phyloP scores from a whole-genome alignment of 1,140 invertebrate genomes.

The Rhizoglyphus robini region DNA sequence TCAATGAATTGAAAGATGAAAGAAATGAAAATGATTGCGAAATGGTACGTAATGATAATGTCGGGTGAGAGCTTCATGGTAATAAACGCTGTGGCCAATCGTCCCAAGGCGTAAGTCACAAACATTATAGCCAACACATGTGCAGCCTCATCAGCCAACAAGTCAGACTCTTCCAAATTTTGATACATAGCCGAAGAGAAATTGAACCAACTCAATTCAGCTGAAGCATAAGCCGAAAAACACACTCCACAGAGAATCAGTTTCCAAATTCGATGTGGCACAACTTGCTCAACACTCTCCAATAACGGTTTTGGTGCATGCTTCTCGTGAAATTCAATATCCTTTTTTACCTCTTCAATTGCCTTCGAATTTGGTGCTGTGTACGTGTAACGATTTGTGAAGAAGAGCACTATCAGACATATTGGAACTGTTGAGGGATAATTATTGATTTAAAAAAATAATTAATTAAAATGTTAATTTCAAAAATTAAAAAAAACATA shows the following conservation, averaged over 20 bases:
- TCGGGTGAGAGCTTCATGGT: neutral
- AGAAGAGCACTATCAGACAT: neutral
- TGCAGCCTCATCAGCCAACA: neutral
- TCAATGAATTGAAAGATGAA: neutral
- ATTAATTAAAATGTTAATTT: no score
- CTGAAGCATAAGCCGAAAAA: neutral
- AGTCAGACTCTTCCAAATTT: neutral
- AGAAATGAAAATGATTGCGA: neutral
- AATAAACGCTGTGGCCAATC: neutral
- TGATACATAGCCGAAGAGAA: neutral
- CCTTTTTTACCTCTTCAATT: no score
- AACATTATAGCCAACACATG: neutral
- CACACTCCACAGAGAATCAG: neutral
- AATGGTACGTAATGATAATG: conserved; percentile 8
- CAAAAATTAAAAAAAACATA: no score
- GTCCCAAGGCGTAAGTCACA: neutral
- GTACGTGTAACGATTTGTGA: no score
- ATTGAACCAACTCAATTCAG: neutral
- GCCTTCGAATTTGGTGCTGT: no score
- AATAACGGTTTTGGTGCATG: no score
- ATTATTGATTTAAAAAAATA: neutral
- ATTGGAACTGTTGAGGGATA: neutral
- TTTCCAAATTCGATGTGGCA: neutral
- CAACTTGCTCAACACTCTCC: no score
- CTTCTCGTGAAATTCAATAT: no score